These are phyloP conservation scores for Meteorus cinctellus DNA, from an alignment of 2,888 invertebrate genomes.

Conservation along the genomic window DNA sequence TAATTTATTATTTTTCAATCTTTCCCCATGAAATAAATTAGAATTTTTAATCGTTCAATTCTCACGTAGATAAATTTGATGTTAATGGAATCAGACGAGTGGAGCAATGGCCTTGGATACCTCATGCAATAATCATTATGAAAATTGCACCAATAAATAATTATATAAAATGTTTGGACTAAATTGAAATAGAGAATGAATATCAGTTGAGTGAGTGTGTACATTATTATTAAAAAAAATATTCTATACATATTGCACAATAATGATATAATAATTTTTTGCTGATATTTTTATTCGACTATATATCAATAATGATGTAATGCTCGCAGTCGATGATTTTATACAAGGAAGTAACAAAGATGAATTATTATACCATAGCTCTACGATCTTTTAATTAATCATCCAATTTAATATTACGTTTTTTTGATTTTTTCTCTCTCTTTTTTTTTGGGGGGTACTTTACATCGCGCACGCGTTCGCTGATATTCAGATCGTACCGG, in stretches of 20 bases:
- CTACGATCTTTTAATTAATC: background rate
- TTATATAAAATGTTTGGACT: constrained; percentile 11
- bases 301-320: background rate
- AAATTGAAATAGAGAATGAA: constrained; percentile 23
- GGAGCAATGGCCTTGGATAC: constrained; percentile 16
- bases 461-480: constrained; percentile 17
- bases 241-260: background rate
- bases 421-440: background rate
- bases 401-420: background rate
- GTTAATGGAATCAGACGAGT: background rate
- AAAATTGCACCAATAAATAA: constrained; percentile 26
- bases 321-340: background rate
- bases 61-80: background rate
- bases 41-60: background rate
- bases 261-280: background rate
- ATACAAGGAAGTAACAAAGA: background rate
- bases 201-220: constrained; percentile 7
- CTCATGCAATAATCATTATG: constrained; percentile 18
- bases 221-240: background rate
- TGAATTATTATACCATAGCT: background rate
- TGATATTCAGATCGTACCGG: constrained; percentile 37
- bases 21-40: background rate
- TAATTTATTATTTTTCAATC: background rate
- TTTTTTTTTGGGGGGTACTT: constrained; percentile 38
- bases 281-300: background rate